Percentiles rank a stretch among this genome's conserved stretches.
These are phyloP conservation scores for Psophia crepitans DNA, from an alignment of 2,113 vertebrate genomes.

Conservation along the genomic window DNA sequence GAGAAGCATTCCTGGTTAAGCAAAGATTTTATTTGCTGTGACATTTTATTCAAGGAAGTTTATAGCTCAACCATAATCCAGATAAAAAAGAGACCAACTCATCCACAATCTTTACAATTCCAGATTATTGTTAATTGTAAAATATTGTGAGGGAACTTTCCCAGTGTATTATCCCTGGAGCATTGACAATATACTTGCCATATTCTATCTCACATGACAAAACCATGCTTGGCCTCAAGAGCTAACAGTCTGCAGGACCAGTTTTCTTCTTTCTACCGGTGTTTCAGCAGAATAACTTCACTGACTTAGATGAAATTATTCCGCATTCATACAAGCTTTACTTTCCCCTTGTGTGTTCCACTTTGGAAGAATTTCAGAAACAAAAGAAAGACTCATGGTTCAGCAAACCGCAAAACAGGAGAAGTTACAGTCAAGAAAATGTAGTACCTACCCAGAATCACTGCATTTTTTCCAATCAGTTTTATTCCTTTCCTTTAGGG, in stretches of 20 bases:
- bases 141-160: not conserved
- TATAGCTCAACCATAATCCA: not conserved
- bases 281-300: not conserved
- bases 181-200: not conserved
- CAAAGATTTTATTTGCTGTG: not conserved
- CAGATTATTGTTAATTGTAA: not conserved
- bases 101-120: not conserved
- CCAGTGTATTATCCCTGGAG: not conserved
- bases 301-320: not conserved
- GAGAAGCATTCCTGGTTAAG: not conserved
- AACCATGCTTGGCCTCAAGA: not conserved
- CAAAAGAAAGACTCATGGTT: not conserved
- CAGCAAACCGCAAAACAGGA: not conserved
- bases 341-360: not conserved
- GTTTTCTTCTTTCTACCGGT: not conserved
- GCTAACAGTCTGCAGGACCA: not conserved
- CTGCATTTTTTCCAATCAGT: not conserved
- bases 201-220: not conserved
- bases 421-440: not conserved
- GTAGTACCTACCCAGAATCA: not conserved
- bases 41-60: not conserved
- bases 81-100: not conserved
- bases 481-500: not conserved
- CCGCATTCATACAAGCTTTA: not conserved
- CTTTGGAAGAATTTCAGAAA: constrained; percentile 7